Conservation (phyloP, 2,113 vertebrate species). For the Cololabis saira region DNA sequence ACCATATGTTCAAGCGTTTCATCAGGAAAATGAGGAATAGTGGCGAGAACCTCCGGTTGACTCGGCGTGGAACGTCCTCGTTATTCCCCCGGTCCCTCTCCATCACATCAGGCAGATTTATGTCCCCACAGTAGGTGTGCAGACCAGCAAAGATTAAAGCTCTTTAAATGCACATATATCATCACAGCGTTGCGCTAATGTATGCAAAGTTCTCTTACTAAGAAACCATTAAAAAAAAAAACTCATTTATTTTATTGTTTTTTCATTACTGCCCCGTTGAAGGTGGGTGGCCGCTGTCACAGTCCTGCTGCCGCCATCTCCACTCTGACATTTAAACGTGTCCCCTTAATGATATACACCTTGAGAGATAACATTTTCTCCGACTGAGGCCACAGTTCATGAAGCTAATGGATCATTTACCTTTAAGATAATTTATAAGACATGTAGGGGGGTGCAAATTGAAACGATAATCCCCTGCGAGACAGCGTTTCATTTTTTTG, state of each 20-base stretch:
- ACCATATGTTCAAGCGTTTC: not conserved
- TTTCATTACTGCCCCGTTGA: constrained; percentile 33
- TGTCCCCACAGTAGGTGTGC: not conserved
- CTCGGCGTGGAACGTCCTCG: too few relatives aligned
- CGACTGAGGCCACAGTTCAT: constrained; percentile 2
- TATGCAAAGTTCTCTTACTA: not conserved
- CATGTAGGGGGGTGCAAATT: constrained; percentile 35
- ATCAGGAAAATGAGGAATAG: not conserved
- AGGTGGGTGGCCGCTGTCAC: constrained; percentile 14
- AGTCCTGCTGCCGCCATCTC: constrained; percentile 15
- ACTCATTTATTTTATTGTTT: constrained; percentile 38
- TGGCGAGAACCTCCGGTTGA: not conserved
- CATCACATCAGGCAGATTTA: not conserved
- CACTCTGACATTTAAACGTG: constrained; percentile 55
- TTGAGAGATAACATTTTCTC: constrained; percentile 20
- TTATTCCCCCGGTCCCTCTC: not conserved
- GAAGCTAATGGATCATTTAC: constrained; percentile 50
- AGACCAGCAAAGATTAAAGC: constrained; percentile 9
- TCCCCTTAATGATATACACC: constrained; percentile 44
- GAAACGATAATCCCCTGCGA: constrained; percentile 11
- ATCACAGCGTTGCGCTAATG: not conserved
- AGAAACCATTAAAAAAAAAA: constrained; percentile 7
- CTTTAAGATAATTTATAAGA: constrained; percentile 38
- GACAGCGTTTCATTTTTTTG: not conserved
- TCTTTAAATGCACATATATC: constrained; percentile 19